Evolutionary conservation across 2,797 vertebrate genomes (phyloP).

Genomic region (Eospalax fontanierii): DNA sequence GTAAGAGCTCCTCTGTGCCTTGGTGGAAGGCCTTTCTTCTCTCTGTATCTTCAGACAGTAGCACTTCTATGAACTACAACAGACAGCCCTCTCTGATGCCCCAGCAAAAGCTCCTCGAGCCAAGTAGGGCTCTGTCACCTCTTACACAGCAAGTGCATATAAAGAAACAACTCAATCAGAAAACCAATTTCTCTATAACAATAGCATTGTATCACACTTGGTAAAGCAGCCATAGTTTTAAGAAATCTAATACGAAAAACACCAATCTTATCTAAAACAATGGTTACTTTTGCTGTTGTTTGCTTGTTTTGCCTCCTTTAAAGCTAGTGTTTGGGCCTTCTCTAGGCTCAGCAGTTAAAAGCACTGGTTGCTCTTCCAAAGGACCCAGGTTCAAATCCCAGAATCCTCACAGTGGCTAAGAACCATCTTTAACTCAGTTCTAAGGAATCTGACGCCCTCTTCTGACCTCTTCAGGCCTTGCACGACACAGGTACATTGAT

Average conservation of each 20-base stretch:
- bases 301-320: not conserved
- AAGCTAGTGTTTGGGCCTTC: not conserved
- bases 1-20: slow-evolving; percentile 69
- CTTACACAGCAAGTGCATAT: slow-evolving; percentile 44
- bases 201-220: slow-evolving; percentile 53
- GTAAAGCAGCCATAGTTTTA: slow-evolving; percentile 59
- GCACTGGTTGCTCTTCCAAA: too few species aligned
- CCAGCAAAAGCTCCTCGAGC: slow-evolving; percentile 56
- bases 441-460: too few species aligned
- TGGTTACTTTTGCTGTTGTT: not conserved
- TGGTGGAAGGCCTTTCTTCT: slow-evolving; percentile 51
- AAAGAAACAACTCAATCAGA: slow-evolving; percentile 68
- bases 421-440: too few species aligned
- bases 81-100: slow-evolving; percentile 71
- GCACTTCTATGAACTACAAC: slow-evolving; percentile 68
- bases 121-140: slow-evolving; percentile 43
- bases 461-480: too few species aligned
- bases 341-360: too few species aligned
- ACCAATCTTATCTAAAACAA: slow-evolving; percentile 26
- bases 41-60: slow-evolving; percentile 24
- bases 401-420: too few species aligned
- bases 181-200: slow-evolving; percentile 70
- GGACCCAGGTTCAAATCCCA: too few species aligned
- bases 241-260: slow-evolving; percentile 59
- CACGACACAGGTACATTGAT: too few species aligned